Evolutionary conservation across 1,140 invertebrate species (phyloP).

Genomic region (Gonioctena quinquepunctata): DNA sequence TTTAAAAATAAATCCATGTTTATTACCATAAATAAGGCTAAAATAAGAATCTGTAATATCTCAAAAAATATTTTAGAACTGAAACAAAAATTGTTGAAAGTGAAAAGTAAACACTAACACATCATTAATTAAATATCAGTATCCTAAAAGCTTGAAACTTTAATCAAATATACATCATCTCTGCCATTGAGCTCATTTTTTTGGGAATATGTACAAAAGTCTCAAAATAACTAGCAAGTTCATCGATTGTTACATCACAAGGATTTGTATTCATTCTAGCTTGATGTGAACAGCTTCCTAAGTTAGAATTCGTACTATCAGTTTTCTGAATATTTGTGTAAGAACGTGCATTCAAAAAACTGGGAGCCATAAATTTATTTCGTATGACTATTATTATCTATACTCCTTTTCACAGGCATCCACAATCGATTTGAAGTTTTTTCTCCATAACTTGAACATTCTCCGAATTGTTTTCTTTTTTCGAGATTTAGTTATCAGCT

Average conservation of each 20-base stretch:
- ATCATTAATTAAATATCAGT: too few relatives aligned
- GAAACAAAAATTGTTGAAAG: too few relatives aligned
- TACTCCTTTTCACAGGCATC: constrained; percentile 50
- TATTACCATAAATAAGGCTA: too few relatives aligned
- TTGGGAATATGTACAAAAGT: constrained; percentile 92
- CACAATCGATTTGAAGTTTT: constrained; percentile 50
- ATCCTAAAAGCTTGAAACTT: neutral
- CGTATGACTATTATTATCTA: constrained; percentile 42
- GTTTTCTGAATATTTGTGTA: neutral
- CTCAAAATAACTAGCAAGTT: constrained; percentile 91
- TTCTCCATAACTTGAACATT: constrained; percentile 35
- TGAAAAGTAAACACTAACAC: too few relatives aligned
- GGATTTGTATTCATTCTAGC: constrained; percentile 62
- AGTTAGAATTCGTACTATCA: constrained; percentile 20
- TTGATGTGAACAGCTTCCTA: constrained; percentile 64
- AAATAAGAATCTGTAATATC: too few relatives aligned
- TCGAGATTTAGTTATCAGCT: constrained; percentile 19
- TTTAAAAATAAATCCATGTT: too few relatives aligned
- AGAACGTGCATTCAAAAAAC: constrained; percentile 37
- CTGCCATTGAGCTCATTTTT: constrained; percentile 95
- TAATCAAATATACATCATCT: constrained; percentile 91
- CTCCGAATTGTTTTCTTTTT: constrained; percentile 44
- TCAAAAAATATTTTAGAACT: too few relatives aligned
- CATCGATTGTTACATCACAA: constrained; percentile 84
- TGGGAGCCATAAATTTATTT: constrained; percentile 41